phyloP scores from a whole-genome alignment of 2,888 invertebrate genomes.

The Volucella inflata region DNA sequence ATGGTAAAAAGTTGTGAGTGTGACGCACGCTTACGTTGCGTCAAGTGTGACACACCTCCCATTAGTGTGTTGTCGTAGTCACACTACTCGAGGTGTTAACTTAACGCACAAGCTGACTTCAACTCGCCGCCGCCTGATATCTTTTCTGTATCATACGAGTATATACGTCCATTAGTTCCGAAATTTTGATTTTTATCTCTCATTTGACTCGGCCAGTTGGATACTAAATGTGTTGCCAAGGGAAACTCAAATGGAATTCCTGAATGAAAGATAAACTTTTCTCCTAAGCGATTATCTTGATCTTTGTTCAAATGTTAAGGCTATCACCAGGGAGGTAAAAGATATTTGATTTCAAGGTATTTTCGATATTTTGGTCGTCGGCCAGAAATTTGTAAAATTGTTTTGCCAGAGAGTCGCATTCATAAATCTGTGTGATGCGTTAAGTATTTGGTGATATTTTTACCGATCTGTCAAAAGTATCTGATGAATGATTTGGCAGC shows the following conservation, averaged over 20 bases:
- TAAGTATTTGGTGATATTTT: conserved; percentile 28
- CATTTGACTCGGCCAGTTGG: no score
- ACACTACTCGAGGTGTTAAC: neutral
- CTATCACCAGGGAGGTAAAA: neutral
- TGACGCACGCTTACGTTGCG: conserved; percentile 26
- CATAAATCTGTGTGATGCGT: conserved; percentile 12
- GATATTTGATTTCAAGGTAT: conserved; percentile 14
- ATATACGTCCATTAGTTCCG: no score
- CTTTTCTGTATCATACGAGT: no score
- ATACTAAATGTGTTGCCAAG: conserved; percentile 20
- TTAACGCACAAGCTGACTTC: neutral
- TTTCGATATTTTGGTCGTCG: conserved; percentile 29
- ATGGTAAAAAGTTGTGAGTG: conserved; percentile 16
- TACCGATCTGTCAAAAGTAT: conserved; percentile 20
- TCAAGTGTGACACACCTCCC: conserved; percentile 46
- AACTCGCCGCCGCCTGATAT: no score
- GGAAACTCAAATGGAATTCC: neutral
- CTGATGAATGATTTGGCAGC: conserved; percentile 20
- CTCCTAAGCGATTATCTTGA: conserved; percentile 14
- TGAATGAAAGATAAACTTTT: neutral
- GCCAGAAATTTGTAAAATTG: conserved; percentile 34
- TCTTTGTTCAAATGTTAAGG: conserved; percentile 41
- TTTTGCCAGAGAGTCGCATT: neutral
- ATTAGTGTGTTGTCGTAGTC: conserved; percentile 29
- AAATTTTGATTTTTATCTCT: no score